Conservation (phyloP, 2,113 vertebrate genomes). For the Microcebus griseorufus region DNA sequence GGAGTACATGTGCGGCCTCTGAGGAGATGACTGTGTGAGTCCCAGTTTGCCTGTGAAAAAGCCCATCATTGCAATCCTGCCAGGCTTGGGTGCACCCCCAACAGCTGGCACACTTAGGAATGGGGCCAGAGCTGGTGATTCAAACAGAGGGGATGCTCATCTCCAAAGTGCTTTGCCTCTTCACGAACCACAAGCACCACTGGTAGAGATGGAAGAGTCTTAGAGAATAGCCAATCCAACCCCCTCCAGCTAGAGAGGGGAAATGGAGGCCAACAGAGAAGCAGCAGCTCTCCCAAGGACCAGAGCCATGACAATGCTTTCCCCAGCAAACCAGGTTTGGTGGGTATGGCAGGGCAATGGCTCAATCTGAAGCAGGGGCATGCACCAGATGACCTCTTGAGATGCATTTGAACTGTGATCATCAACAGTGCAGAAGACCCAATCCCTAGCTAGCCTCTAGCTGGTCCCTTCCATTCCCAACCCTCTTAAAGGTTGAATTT, state of each 20-base stretch:
- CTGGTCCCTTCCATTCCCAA: not conserved
- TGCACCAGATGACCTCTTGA: not conserved
- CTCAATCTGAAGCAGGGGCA: not conserved
- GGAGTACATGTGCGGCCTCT: not conserved
- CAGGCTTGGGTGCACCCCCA: not conserved
- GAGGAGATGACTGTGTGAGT: no score
- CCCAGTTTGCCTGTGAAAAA: constrained; percentile 33
- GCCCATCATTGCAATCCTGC: not conserved
- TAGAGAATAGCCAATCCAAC: not conserved
- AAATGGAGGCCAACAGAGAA: not conserved
- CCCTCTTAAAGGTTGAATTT: not conserved
- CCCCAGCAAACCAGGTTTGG: not conserved
- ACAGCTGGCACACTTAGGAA: constrained; percentile 39
- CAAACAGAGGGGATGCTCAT: not conserved
- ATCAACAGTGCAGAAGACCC: not conserved
- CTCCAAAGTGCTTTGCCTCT: constrained; percentile 34
- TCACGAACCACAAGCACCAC: not conserved
- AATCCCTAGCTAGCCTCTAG: not conserved
- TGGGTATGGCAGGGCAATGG: not conserved
- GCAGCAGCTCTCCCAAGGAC: not conserved
- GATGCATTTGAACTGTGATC: not conserved
- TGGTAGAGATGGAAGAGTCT: not conserved
- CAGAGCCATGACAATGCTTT: not conserved
- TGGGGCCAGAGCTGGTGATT: constrained; percentile 37
- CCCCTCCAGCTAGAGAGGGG: not conserved